Base-by-base conservation (phyloP, 2,888 invertebrate genomes). In the Choristoneura rosaceana region DNA sequence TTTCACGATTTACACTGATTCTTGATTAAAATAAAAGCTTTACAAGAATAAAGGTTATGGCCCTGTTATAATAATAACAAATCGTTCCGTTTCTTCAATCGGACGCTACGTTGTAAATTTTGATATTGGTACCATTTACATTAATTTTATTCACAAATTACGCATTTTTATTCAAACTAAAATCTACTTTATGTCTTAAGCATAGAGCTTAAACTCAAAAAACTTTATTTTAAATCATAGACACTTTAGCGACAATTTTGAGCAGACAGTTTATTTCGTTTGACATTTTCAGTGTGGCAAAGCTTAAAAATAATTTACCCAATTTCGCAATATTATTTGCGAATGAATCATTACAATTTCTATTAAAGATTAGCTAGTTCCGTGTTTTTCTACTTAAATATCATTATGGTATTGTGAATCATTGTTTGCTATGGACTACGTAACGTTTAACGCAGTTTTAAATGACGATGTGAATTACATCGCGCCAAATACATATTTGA, bases 11-110 rank as follows among this genome's bases (percentile, higher is more conserved):
- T 87, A 79, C 82, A 84, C 80, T 82, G 81, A 87, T 86, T 86
- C 80, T 82, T 77, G 76, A 76, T 78, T 81, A 86, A 89, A 91
- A 87, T 89, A 87, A 87, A 85, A 87, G 83, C 82, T 85, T 90
- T 90, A 88, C 84, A 85, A 84, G 87, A 87, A 89, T 89, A 88
- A 91, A 91, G 93, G 93, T 93, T 90, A 87, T 82, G 79, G 79
- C 85, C 82, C 83, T 80, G 58, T 70, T 89, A 86, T 86, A 91
- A 92, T 92, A 92, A 92, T 91, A 92, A 91, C 90, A 92, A 90
- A 87, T 88, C 85, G 82, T 81, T 74, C 78, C 75, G 76, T 77
- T 77, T 80, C 77, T 79, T 80, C 78, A 79, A 81, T 78, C 79
- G 76, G 69, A 73, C 69, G 69, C 69, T 73, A 73, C 73, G 73